Evolutionary conservation across 2,888 invertebrate species (phyloP).

Genomic region (Leptura quadrifasciata): DNA sequence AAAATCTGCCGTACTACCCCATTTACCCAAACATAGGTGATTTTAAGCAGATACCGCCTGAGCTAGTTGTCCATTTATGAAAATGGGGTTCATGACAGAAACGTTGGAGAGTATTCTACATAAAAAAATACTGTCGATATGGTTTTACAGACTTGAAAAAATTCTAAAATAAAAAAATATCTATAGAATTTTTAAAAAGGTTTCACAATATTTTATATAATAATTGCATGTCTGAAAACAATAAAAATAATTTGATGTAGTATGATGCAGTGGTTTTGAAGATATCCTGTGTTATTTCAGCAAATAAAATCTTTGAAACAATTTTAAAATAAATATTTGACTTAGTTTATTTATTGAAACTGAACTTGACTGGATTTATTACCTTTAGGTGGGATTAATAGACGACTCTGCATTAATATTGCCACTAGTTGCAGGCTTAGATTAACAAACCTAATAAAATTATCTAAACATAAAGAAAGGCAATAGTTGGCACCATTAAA

Average conservation of each 20-base stretch:
- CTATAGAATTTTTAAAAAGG: no score
- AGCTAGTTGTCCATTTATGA: no score
- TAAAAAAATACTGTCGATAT: no score
- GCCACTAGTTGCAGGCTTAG: not conserved
- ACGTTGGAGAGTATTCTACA: no score
- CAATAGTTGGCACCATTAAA: no score
- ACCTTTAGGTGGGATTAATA: not conserved
- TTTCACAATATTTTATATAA: no score
- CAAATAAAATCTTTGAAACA: not conserved
- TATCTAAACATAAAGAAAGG: not conserved
- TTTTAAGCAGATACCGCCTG: no score
- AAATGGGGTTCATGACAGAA: no score
- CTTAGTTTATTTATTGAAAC: not conserved
- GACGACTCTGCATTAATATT: not conserved
- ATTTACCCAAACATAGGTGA: no score
- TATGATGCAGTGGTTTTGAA: not conserved
- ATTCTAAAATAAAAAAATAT: no score
- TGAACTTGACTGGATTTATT: slow-evolving; percentile 1
- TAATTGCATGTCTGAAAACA: not conserved
- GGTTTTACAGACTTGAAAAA: no score
- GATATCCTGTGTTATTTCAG: not conserved
- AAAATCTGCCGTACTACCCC: no score
- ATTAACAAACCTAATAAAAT: not conserved
- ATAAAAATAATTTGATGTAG: not conserved
- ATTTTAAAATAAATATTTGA: not conserved